These are phyloP conservation scores for Nemopilema nomurai DNA, from an alignment of 30 jellyfish, hydroid and myxozoan species.

Conservation along the genomic window DNA sequence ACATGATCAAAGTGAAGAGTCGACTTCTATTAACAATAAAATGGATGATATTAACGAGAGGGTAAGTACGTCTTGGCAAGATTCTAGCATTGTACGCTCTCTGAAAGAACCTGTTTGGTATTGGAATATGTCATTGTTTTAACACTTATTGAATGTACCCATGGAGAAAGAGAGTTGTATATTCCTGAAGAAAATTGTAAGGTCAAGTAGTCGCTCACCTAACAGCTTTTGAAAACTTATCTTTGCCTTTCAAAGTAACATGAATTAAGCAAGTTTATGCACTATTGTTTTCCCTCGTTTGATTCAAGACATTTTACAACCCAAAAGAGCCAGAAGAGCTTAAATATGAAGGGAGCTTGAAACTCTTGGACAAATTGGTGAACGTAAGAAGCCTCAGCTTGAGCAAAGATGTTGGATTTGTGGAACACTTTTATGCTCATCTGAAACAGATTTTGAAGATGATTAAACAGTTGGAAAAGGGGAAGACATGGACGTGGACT, in stretches of 20 bases:
- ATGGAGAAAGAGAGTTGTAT: no score
- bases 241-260: no score
- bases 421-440: conserved; percentile 10
- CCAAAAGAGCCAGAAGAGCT: conserved; percentile 32
- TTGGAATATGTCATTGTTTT: no score
- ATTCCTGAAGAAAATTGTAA: no score
- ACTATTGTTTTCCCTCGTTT: not conserved
- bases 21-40: not conserved
- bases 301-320: conserved; percentile 9
- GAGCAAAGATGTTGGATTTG: conserved; percentile 10
- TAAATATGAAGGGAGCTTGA: conserved; percentile 16
- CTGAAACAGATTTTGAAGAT: conserved; percentile 6
- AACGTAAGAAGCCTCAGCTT: conserved; percentile 15
- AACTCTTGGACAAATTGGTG: conserved; percentile 38
- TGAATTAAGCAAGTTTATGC: no score
- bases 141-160: no score
- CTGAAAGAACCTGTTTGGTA: no score
- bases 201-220: no score
- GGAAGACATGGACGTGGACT: conserved; percentile 46
- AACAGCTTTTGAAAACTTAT: no score
- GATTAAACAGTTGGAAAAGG: conserved; percentile 9
- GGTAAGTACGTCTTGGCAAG: not conserved
- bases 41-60: conserved; percentile 15
- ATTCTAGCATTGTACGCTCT: no score
- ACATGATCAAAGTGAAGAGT: not conserved